These are phyloP conservation scores for Hemicrepidius hirtus DNA, from an alignment of 2,888 invertebrate genomes.

Conservation along the genomic window DNA sequence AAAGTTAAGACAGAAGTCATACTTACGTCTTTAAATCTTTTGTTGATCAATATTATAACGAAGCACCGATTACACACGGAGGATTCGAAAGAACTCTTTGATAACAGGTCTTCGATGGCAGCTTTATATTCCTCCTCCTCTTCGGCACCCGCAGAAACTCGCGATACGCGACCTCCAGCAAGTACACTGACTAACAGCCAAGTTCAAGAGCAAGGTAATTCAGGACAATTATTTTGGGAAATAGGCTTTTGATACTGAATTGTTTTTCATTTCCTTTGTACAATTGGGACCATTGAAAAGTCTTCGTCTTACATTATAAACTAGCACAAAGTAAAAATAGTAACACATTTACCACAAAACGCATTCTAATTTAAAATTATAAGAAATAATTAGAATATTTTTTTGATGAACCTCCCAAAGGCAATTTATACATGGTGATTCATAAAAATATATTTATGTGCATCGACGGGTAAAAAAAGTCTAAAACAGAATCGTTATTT, in stretches of 20 bases:
- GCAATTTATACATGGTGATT: too few species aligned
- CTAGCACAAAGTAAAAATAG: too few species aligned
- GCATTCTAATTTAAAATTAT: too few species aligned
- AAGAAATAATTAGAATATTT: too few species aligned
- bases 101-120: conserved; percentile 40
- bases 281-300: neutral
- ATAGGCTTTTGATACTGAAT: conserved; percentile 22
- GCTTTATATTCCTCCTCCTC: conserved; percentile 53
- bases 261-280: conserved; percentile 11
- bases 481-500: too few species aligned
- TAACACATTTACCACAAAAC: too few species aligned
- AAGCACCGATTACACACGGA: conserved; percentile 19
- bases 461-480: too few species aligned
- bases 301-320: neutral
- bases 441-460: too few species aligned
- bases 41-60: neutral
- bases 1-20: neutral
- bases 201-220: conserved; percentile 37
- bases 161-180: conserved; percentile 33
- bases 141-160: conserved; percentile 21
- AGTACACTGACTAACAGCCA: conserved; percentile 26
- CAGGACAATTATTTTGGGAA: conserved; percentile 34
- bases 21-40: conserved; percentile 6
- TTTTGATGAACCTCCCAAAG: too few species aligned
- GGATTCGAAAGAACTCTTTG: conserved; percentile 42